phyloP scores from a whole-genome alignment of 2,113 vertebrate genomes.

The Emydocephalus ijimae region DNA sequence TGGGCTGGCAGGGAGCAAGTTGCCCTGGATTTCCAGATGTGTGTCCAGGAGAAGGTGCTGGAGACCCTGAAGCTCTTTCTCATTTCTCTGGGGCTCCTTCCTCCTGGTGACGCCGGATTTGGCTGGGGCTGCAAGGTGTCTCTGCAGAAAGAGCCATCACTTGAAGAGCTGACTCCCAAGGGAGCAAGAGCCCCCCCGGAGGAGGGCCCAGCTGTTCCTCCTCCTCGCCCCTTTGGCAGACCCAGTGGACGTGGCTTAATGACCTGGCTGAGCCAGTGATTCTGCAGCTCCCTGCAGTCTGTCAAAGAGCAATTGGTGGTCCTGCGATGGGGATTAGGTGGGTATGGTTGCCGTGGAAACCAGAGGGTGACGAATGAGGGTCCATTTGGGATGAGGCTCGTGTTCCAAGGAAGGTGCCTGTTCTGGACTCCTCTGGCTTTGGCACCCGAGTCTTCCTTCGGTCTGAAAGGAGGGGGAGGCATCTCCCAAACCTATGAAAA shows the following conservation, averaged over 20 bases:
- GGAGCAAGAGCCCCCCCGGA: not conserved
- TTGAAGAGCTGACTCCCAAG: not conserved
- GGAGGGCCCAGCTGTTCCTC: not conserved
- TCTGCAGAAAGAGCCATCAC: not conserved
- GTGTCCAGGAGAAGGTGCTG: not conserved
- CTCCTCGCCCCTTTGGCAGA: constrained; percentile 59
- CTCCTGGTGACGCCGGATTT: not conserved
- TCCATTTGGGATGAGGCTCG: constrained; percentile 26
- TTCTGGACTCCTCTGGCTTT: constrained; percentile 22
- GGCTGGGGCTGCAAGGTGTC: not conserved
- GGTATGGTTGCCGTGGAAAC: constrained; percentile 84
- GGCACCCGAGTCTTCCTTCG: not conserved
- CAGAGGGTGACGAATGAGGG: constrained; percentile 69
- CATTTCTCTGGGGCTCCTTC: not conserved
- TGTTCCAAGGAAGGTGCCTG: constrained; percentile 46
- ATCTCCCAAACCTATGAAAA: not conserved
- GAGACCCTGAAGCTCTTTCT: not conserved
- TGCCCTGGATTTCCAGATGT: not conserved
- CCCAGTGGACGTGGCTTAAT: constrained; percentile 78
- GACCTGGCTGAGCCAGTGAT: constrained; percentile 75
- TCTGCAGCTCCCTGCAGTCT: constrained; percentile 82
- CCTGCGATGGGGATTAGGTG: constrained; percentile 77
- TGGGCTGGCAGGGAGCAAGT: not conserved
- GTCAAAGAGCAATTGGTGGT: constrained; percentile 80
- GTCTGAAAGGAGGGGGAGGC: constrained; percentile 21